Evolutionary conservation across 2,113 vertebrate genomes (phyloP).

Genomic region (Eidolon helvum): DNA sequence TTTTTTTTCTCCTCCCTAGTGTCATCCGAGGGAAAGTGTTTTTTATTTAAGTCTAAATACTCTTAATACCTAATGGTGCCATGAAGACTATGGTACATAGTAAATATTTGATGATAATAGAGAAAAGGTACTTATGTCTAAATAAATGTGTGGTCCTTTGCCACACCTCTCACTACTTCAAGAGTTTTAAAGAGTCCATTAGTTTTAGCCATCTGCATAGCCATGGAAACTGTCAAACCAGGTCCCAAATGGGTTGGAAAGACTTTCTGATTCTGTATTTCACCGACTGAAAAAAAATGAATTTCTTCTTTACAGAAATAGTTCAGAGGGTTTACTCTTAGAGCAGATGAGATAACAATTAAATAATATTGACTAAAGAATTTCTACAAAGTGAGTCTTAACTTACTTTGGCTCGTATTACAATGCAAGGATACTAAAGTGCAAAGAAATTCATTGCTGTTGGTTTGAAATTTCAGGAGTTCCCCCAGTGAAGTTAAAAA

Average conservation of each 20-base stretch:
- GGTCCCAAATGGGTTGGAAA: not conserved
- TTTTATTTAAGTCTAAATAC: not conserved
- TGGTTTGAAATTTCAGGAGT: not conserved
- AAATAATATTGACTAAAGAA: not conserved
- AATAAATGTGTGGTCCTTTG: not conserved
- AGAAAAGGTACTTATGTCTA: conserved; percentile 22
- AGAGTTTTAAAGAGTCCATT: conserved; percentile 36
- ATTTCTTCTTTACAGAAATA: not conserved
- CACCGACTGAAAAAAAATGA: not conserved
- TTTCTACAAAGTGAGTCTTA: not conserved
- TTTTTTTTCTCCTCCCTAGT: not conserved
- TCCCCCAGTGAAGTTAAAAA: not conserved
- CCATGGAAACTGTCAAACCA: not conserved
- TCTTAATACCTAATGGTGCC: not conserved
- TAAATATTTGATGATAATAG: conserved; percentile 63
- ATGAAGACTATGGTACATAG: not conserved
- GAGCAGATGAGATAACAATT: not conserved
- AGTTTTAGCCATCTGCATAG: not conserved
- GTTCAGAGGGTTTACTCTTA: not conserved
- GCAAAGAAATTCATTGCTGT: not conserved
- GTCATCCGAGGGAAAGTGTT: not conserved
- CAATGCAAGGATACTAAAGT: not conserved
- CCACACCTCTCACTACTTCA: conserved; percentile 32
- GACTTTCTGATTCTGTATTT: not conserved
- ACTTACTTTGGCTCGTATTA: not conserved